Evolutionary conservation across 2,888 invertebrate species (phyloP), one percentile per base, ranked within the genome.

Genomic region (Leptopilina syphax): DNA sequence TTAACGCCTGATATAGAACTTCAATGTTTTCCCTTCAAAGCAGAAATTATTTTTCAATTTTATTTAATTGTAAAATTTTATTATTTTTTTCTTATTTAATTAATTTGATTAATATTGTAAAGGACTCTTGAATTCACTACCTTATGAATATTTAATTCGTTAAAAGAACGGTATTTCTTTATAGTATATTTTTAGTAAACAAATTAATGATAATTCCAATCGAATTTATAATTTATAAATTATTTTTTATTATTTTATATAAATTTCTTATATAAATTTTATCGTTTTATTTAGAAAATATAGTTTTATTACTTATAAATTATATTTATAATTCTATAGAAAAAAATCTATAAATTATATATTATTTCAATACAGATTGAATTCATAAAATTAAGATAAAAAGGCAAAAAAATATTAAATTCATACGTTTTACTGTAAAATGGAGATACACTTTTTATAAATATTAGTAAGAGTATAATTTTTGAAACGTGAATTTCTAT

Each of bases 361-460:
- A 34, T 34, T 34, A 34, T 34, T 34, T 34, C 0, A 34, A 57
- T 57, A 10, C 13, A n/a, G 10, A 50, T 10, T 44, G 44, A 8
- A 44, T 44, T 44, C 7, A 7, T 1, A 76, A 60, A 63, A 79
- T 57, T 65, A 63, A 27, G 18, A 78, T 63, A 10, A 27, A 65
- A 27, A 2, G 34, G 1, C 18, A 0, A 24, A 13, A 24, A 8
- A 24, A 13, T 44, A 24, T 13, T 10, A 57, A 60, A 34, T n/a
- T 63, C 84, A 82, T 83, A 88, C 88, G 90, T 86, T 2, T 92
- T 91, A 79, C 92, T 93, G 86, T 94, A 95, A 88, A 93, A 93
- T 57, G 93, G 92, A 0, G 94, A 94, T 86, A 93, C 93, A 34
- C 90, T 90, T 93, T 94, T 94, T 82, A 94, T 93, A 83, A 93